phyloP scores from a whole-genome alignment of 2,888 invertebrate genomes.

The Caenorhabditis uteleia region DNA sequence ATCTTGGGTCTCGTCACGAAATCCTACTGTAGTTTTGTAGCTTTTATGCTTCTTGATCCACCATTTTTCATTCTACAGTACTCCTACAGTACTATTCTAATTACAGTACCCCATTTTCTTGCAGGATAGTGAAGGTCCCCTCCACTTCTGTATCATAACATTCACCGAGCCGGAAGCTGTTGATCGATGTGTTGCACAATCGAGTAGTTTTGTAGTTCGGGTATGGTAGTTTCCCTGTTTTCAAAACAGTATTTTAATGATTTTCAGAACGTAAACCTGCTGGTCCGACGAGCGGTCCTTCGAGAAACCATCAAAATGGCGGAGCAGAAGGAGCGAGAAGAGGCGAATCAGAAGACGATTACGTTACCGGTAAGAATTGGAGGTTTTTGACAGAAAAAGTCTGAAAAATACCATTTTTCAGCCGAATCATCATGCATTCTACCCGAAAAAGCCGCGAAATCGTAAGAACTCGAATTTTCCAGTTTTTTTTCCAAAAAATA shows the following conservation, averaged over 20 bases:
- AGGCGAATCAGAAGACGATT: neutral
- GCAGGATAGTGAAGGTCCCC: conserved; percentile 33
- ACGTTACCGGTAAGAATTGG: too few relatives aligned
- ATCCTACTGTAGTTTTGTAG: too few relatives aligned
- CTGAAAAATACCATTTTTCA: conserved; percentile 7
- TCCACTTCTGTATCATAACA: conserved; percentile 36
- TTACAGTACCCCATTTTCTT: neutral
- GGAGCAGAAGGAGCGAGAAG: conserved; percentile 32
- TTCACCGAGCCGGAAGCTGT: conserved; percentile 15
- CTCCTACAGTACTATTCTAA: neutral
- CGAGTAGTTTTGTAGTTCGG: conserved; percentile 14
- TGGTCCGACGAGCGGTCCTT: conserved; percentile 28
- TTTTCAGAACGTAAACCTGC: conserved; percentile 26
- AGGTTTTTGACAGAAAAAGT: too few relatives aligned
- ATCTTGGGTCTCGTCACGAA: too few relatives aligned
- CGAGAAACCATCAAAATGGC: conserved; percentile 42
- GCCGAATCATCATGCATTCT: conserved; percentile 6
- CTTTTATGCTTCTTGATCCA: too few relatives aligned
- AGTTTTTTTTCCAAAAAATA: too few relatives aligned
- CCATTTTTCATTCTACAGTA: neutral
- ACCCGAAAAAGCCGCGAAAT: conserved; percentile 9
- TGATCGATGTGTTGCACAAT: conserved; percentile 11
- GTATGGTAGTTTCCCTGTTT: neutral
- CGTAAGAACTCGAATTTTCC: conserved; percentile 9
- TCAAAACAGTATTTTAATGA: neutral